These are phyloP conservation scores for Alitta virens DNA, from an alignment of 2,888 invertebrate genomes.

Conservation along the genomic window DNA sequence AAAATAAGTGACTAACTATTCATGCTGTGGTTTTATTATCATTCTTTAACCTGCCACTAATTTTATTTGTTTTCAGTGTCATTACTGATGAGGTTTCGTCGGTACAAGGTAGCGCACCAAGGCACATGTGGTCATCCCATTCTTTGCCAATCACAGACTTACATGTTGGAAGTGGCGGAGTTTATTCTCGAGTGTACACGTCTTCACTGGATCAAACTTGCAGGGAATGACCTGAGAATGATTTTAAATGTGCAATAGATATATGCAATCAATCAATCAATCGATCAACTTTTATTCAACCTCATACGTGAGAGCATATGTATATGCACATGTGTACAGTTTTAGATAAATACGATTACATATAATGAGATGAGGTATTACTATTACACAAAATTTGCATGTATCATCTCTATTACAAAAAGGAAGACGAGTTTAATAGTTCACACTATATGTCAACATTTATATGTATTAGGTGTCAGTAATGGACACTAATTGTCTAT, in stretches of 20 bases:
- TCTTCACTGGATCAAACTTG: conserved; percentile 80
- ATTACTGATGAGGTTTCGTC: background rate
- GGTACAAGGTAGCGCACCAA: conserved; percentile 59
- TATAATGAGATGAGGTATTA: no score
- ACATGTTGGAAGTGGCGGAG: conserved; percentile 70
- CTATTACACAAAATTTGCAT: background rate
- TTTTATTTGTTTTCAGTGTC: conserved; percentile 3
- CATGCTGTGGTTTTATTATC: background rate
- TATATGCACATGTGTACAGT: no score
- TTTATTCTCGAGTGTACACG: conserved; percentile 71
- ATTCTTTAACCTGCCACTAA: background rate
- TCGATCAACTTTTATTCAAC: no score
- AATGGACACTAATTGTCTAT: no score
- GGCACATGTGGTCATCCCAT: conserved; percentile 76
- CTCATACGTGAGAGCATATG: no score
- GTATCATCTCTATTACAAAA: background rate
- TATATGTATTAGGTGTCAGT: no score
- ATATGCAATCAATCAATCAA: no score
- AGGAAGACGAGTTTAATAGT: no score
- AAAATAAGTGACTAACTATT: background rate
- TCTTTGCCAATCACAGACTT: conserved; percentile 77
- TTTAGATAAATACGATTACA: no score
- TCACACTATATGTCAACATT: no score
- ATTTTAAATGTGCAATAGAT: no score
- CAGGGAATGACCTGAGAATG: conserved; percentile 61